Percentiles rank a stretch among this genome's conserved stretches.
phyloP scores from a whole-genome alignment of 2,113 vertebrate genomes.

The Nematolebias whitei region DNA sequence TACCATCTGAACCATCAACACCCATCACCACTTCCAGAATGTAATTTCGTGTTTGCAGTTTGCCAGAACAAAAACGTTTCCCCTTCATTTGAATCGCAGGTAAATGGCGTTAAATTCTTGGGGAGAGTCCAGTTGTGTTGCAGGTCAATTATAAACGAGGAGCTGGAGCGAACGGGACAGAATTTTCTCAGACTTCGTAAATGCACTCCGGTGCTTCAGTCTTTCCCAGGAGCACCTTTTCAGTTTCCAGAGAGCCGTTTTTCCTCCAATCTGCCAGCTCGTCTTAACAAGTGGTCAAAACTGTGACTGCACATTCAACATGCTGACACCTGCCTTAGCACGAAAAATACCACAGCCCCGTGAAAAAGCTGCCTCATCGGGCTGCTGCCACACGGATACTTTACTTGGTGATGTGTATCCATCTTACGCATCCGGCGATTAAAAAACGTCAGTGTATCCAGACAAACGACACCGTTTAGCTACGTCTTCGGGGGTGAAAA shows the following conservation, averaged over 20 bases:
- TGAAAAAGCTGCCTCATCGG: slow-evolving; percentile 1
- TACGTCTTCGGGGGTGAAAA: background rate
- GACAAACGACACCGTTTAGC: background rate
- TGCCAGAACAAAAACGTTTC: background rate
- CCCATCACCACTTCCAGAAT: slow-evolving; percentile 27
- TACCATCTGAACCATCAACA: slow-evolving; percentile 10
- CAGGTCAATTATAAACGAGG: slow-evolving; percentile 33
- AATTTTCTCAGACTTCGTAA: slow-evolving; percentile 30
- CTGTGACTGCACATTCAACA: background rate
- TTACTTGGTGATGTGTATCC: slow-evolving; percentile 1
- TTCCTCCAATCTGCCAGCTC: slow-evolving; percentile 17
- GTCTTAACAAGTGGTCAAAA: slow-evolving; percentile 37
- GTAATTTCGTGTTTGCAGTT: slow-evolving; percentile 27
- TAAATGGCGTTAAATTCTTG: slow-evolving; percentile 41
- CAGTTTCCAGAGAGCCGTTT: slow-evolving; percentile 15
- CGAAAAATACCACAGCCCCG: background rate
- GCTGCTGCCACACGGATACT: slow-evolving; percentile 10
- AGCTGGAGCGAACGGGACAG: background rate
- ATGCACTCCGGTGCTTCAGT: background rate
- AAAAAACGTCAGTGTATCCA: slow-evolving; percentile 7
- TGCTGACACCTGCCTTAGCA: slow-evolving; percentile 11
- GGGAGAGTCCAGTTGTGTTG: slow-evolving; percentile 26
- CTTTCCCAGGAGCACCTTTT: slow-evolving; percentile 13
- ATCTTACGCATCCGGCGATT: slow-evolving; percentile 1
- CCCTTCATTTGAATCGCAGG: slow-evolving; percentile 30